These are phyloP conservation scores for Sebastes hubbsi DNA, from an alignment of 2,797 vertebrate genomes.

Conservation along the genomic window DNA sequence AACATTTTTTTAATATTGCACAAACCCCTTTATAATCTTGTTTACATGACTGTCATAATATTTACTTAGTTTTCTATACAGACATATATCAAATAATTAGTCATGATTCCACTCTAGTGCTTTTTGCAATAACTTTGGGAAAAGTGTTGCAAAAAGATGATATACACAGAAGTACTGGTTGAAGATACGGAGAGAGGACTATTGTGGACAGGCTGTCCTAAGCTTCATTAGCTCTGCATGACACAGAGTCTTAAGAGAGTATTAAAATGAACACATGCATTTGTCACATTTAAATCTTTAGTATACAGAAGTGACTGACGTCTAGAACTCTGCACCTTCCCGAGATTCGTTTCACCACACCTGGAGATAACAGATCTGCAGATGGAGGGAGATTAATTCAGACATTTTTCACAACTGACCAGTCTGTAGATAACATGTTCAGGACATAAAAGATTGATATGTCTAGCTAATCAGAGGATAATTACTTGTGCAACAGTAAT, in stretches of 20 bases:
- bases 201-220: not conserved
- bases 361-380: not conserved
- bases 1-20: not conserved
- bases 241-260: not conserved
- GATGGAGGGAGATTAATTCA: not conserved
- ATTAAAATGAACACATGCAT: not conserved
- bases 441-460: not conserved
- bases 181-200: not conserved
- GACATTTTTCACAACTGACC: not conserved
- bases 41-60: not conserved
- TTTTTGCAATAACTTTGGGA: no score
- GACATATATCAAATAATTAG: not conserved
- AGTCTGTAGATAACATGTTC: not conserved
- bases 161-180: not conserved
- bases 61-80: not conserved
- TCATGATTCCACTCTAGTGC: no score
- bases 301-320: not conserved
- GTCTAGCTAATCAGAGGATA: not conserved
- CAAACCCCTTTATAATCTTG: not conserved
- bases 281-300: not conserved
- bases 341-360: not conserved
- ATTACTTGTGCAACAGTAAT: not conserved
- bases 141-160: no score
- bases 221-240: not conserved
- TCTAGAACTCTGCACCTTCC: no score